Percentiles rank a stretch among this genome's conserved stretches.
These are phyloP conservation scores for Dryadula phaetusa DNA, from an alignment of 2,888 invertebrate genomes.

Conservation along the genomic window DNA sequence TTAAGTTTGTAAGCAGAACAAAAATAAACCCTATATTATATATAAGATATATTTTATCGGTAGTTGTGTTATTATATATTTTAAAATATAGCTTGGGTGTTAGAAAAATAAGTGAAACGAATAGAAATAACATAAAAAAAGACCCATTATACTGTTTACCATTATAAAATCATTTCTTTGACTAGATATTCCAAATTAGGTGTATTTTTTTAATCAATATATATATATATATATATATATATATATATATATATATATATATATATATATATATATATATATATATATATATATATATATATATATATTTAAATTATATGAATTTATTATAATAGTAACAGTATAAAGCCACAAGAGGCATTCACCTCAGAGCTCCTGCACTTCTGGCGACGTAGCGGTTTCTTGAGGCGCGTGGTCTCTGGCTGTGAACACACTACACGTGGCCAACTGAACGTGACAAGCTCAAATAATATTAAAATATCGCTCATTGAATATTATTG, in stretches of 20 bases:
- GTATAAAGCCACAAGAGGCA: constrained; percentile 34
- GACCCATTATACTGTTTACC: constrained; percentile 2
- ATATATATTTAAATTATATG: no score
- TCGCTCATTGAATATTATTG: neutral
- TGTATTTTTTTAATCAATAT: no score
- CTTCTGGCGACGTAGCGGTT: constrained; percentile 77
- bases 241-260: no score
- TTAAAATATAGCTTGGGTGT: no score
- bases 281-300: no score
- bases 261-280: no score
- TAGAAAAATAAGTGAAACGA: neutral
- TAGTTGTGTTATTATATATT: no score
- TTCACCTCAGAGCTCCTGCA: constrained; percentile 82
- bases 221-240: no score
- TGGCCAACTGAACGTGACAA: constrained; percentile 55
- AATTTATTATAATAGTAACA: constrained; percentile 17
- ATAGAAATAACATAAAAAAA: neutral
- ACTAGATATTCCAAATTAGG: neutral
- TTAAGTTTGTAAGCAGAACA: no score
- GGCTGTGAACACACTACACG: constrained; percentile 70
- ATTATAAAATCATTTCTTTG: neutral
- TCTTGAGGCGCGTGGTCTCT: constrained; percentile 68
- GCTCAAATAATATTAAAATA: constrained; percentile 48
- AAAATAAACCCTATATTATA: no score
- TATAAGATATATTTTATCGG: no score